Percentiles rank a stretch among this genome's conserved stretches.
Conservation (phyloP, 53 echinoderm and acorn worm species). For the Mesocentrotus franciscanus region DNA sequence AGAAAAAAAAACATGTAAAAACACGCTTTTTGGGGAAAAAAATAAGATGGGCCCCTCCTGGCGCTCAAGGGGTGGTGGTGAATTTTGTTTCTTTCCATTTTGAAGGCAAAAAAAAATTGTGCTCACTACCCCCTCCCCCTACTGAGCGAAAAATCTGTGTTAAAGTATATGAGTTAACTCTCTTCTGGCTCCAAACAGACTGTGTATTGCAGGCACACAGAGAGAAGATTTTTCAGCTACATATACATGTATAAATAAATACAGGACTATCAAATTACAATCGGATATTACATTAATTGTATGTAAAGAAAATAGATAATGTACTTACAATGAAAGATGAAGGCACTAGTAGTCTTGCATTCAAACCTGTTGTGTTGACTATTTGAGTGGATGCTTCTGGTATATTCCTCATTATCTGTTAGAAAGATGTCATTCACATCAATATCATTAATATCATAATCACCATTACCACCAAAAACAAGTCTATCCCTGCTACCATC, state of each 20-base stretch:
- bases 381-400: slow-evolving; percentile 72
- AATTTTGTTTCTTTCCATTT: too few species aligned
- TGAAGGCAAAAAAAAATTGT: too few species aligned
- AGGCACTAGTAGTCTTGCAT: slow-evolving; percentile 85
- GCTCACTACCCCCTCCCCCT: too few species aligned
- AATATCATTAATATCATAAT: background rate
- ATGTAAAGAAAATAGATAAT: background rate
- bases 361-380: slow-evolving; percentile 82
- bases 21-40: too few species aligned
- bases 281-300: background rate
- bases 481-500: background rate
- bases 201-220: too few species aligned
- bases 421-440: background rate
- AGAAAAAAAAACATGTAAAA: too few species aligned
- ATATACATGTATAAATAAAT: background rate
- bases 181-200: too few species aligned
- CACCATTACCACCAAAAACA: background rate
- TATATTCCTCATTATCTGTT: slow-evolving; percentile 57
- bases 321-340: slow-evolving; percentile 76
- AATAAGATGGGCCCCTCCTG: too few species aligned
- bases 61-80: too few species aligned
- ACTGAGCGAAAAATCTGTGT: too few species aligned
- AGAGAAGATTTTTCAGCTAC: too few species aligned
- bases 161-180: too few species aligned
- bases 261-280: background rate